Evolutionary conservation across 2,797 vertebrate genomes (phyloP).

Genomic region (Cichlasoma orientale): DNA sequence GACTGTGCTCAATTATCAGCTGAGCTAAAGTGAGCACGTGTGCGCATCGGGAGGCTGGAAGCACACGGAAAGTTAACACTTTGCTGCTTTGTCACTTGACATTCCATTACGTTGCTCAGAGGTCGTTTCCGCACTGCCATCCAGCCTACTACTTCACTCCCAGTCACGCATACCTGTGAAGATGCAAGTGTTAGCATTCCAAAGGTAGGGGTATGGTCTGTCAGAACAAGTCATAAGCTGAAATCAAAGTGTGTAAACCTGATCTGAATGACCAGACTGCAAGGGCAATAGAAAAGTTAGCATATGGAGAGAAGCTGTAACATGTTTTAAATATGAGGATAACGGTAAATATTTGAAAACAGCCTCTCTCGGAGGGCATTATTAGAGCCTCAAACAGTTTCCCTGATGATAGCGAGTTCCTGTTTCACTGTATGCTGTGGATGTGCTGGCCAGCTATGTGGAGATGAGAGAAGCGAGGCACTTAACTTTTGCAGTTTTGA

Average conservation of each 20-base stretch:
- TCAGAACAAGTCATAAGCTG: background rate
- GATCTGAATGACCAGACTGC: background rate
- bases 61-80: conserved; percentile 33
- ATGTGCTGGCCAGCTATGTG: background rate
- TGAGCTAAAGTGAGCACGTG: conserved; percentile 27
- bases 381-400: background rate
- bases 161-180: background rate
- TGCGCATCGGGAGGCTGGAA: background rate
- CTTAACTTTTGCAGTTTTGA: background rate
- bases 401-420: no score
- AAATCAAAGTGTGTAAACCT: background rate
- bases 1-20: conserved; percentile 44
- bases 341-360: background rate
- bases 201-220: background rate
- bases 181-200: background rate
- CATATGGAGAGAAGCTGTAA: background rate
- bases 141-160: background rate
- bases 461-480: background rate
- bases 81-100: conserved; percentile 15
- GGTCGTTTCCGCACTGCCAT: conserved; percentile 12
- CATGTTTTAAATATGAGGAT: background rate
- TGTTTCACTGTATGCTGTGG: background rate
- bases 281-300: background rate
- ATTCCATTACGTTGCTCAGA: conserved; percentile 10
- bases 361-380: background rate